A percentile compares a stretch with the other conserved stretches of the same genome.
Evolutionary conservation across 2,113 vertebrate species (phyloP).

Genomic region (Picathartes gymnocephalus): DNA sequence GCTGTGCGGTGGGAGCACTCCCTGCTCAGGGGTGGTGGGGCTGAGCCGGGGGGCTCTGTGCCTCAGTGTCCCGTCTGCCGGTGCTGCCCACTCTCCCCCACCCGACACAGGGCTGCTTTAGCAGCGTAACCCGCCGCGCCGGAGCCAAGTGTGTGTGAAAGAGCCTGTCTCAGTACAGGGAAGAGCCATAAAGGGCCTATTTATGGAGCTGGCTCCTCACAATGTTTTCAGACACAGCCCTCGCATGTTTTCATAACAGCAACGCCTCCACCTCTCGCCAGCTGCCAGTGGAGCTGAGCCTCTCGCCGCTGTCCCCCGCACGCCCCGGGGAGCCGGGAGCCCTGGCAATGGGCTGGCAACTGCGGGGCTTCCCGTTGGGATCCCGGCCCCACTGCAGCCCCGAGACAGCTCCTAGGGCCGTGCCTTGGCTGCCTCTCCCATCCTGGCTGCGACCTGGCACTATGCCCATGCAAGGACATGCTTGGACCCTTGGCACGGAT

Average conservation of each 20-base stretch:
- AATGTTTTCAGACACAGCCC: slow-evolving; percentile 55
- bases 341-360: not conserved
- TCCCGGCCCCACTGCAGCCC: not conserved
- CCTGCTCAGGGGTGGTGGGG: not conserved
- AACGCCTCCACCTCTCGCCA: slow-evolving; percentile 15
- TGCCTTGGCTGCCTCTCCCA: not conserved
- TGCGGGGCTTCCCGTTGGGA: not conserved
- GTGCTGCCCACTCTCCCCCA: fast-evolving
- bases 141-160: not conserved
- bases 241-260: slow-evolving; percentile 56
- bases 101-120: not conserved
- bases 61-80: not conserved
- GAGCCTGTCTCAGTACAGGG: not conserved
- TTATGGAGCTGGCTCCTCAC: slow-evolving; percentile 38
- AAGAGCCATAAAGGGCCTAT: slow-evolving; percentile 29
- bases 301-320: not conserved
- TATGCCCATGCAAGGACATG: fast-evolving
- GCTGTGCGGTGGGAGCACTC: fast-evolving
- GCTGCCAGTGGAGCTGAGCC: slow-evolving; percentile 10
- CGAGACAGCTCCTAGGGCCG: not conserved
- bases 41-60: not conserved
- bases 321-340: not conserved
- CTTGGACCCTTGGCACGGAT: not conserved
- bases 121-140: not conserved
- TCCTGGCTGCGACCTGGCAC: not conserved